phyloP scores from a whole-genome alignment of 2,888 invertebrate species.

The Agapostemon virescens region DNA sequence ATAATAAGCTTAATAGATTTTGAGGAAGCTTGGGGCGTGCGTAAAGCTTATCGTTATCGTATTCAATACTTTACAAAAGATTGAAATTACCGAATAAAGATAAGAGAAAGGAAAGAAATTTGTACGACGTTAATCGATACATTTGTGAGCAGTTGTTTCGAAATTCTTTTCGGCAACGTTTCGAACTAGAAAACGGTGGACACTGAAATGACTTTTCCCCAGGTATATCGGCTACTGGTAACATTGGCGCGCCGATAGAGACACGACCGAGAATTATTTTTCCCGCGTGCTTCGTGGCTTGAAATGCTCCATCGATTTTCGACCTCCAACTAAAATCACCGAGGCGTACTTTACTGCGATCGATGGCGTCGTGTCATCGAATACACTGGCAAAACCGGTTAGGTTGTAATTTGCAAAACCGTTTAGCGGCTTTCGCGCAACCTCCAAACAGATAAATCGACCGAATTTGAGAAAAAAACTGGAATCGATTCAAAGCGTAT shows the following conservation, averaged over 20 bases:
- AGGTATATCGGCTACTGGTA: conserved; percentile 17
- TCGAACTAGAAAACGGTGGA: neutral
- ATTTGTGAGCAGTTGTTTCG: too few relatives aligned
- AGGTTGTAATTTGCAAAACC: conserved; percentile 36
- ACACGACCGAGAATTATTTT: conserved; percentile 29
- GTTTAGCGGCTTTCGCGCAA: conserved; percentile 24
- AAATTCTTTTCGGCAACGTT: too few relatives aligned
- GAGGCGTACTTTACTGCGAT: conserved; percentile 34
- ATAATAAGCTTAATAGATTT: too few relatives aligned
- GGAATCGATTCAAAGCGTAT: neutral
- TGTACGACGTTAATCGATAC: too few relatives aligned
- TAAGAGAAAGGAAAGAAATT: too few relatives aligned
- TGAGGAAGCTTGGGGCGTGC: too few relatives aligned
- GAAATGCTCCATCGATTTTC: conserved; percentile 24
- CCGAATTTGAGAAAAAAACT: neutral
- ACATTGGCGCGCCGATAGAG: neutral
- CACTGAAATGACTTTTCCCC: neutral
- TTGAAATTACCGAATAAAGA: too few relatives aligned
- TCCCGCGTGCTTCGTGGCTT: conserved; percentile 1
- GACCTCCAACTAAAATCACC: conserved; percentile 42
- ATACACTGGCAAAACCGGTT: conserved; percentile 2
- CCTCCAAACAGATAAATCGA: neutral
- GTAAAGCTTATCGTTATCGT: too few relatives aligned
- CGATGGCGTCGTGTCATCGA: conserved; percentile 36
- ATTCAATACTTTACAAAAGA: too few relatives aligned